phyloP scores from a whole-genome alignment of 2,797 vertebrate species.

The Vultur gryphus region DNA sequence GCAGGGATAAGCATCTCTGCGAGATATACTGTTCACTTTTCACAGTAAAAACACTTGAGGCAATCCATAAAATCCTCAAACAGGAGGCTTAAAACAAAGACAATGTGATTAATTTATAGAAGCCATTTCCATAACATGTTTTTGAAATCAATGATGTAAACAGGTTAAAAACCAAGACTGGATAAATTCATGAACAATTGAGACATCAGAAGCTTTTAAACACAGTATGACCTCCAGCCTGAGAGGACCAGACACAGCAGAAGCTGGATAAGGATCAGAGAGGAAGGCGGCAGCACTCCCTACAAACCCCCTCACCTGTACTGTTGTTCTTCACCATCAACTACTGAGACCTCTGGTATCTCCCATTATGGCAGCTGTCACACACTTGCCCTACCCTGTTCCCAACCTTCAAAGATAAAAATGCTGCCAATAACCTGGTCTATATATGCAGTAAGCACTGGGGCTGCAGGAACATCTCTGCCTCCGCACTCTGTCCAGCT shows the following conservation, averaged over 20 bases:
- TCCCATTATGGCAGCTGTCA: not conserved
- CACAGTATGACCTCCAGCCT: not conserved
- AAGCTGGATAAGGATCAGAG: not conserved
- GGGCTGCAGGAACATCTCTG: not conserved
- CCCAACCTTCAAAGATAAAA: not conserved
- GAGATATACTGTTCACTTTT: not conserved
- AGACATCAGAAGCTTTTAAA: not conserved
- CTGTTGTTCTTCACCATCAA: not conserved
- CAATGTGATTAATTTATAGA: not conserved
- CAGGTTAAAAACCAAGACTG: not conserved
- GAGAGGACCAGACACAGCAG: not conserved
- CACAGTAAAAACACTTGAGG: not conserved
- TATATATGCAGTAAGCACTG: not conserved
- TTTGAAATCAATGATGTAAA: not conserved
- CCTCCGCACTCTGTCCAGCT: not conserved
- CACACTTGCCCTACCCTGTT: not conserved
- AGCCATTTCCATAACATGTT: not conserved
- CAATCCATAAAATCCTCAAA: not conserved
- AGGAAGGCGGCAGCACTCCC: not conserved
- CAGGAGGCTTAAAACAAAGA: constrained; percentile 1
- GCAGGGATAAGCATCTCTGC: not conserved
- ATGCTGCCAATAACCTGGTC: not conserved
- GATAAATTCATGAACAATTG: not conserved
- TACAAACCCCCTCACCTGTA: not conserved
- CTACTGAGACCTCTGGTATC: not conserved